A percentile compares a stretch with the other conserved stretches of the same genome.
phyloP scores from a whole-genome alignment of 2,113 vertebrate genomes.

The Lamprologus callipterus region DNA sequence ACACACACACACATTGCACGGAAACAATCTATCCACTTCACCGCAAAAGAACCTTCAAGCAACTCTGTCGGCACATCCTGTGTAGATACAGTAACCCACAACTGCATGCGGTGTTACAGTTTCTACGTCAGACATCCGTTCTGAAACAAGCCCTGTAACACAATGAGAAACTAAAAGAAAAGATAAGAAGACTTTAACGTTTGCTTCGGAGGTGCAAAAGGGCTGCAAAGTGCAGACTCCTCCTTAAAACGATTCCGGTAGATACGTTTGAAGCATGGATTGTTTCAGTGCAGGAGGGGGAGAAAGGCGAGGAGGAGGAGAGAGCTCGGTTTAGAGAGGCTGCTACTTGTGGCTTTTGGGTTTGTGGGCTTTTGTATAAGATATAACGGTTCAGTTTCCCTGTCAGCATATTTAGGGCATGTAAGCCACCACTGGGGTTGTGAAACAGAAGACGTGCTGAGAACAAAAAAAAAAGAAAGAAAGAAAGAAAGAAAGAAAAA shows the following conservation, averaged over 20 bases:
- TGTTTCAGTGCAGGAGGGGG: constrained; percentile 2
- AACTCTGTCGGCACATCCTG: constrained; percentile 59
- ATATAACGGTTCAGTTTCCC: constrained; percentile 67
- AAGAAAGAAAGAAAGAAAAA: background rate
- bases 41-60: constrained; percentile 52
- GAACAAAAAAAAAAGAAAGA: background rate
- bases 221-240: background rate
- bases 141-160: constrained; percentile 15
- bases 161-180: constrained; percentile 5
- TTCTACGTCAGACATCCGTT: constrained; percentile 52
- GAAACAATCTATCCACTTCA: constrained; percentile 56
- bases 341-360: constrained; percentile 71
- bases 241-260: constrained; percentile 4
- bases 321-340: constrained; percentile 45
- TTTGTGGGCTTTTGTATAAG: constrained; percentile 67
- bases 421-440: constrained; percentile 62
- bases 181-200: constrained; percentile 17
- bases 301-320: background rate
- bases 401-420: constrained; percentile 67
- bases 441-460: constrained; percentile 49
- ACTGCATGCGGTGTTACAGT: constrained; percentile 52
- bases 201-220: background rate
- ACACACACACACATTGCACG: constrained; percentile 21
- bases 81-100: constrained; percentile 59
- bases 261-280: constrained; percentile 20